Evolutionary conservation across 2,113 vertebrate species (phyloP).

Genomic region (Siphamia tubifer): DNA sequence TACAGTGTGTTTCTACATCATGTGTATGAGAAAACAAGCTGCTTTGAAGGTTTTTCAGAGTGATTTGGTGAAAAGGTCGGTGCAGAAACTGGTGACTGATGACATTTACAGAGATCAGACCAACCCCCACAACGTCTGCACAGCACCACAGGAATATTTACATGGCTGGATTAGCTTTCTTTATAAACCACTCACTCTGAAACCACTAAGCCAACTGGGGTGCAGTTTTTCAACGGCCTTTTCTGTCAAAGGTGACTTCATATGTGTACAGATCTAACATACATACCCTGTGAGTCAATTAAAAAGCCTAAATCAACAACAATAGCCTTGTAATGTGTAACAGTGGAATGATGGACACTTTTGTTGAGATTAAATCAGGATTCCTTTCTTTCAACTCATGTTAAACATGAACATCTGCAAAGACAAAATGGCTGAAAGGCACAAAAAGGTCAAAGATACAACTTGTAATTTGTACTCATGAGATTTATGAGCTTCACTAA

Average conservation of each 20-base stretch:
- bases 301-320: background rate
- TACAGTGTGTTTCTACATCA: background rate
- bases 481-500: constrained; percentile 19
- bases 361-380: constrained; percentile 33
- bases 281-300: background rate
- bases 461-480: background rate
- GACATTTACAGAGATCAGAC: constrained; percentile 66
- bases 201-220: background rate
- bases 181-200: constrained; percentile 48
- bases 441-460: constrained; percentile 2
- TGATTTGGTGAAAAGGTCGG: background rate
- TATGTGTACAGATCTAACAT: background rate
- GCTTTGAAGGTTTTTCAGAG: constrained; percentile 11
- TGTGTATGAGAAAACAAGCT: background rate
- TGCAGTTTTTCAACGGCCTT: constrained; percentile 2
- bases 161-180: constrained; percentile 39
- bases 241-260: constrained; percentile 12
- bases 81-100: constrained; percentile 53
- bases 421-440: constrained; percentile 6
- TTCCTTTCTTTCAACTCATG: constrained; percentile 54
- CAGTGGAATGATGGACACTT: background rate
- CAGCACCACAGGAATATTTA: constrained; percentile 44
- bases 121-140: constrained; percentile 44
- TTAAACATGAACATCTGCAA: constrained; percentile 42
- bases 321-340: background rate